Conservation (phyloP, 1,140 invertebrate species). For the Microplitis mediator region DNA sequence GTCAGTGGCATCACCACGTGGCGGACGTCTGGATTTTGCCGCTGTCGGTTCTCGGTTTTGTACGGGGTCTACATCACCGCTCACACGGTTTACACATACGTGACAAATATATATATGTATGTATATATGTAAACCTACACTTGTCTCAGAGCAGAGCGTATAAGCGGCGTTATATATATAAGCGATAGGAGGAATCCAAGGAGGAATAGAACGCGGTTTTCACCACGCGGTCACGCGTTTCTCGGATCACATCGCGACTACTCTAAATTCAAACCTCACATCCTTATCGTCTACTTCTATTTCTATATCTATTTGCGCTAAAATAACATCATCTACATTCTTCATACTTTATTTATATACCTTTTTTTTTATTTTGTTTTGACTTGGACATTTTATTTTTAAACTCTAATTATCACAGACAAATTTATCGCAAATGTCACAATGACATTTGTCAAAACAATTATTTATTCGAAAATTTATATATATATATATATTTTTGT, state of each 20-base stretch:
- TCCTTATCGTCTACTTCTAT: background rate
- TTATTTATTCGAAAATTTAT: background rate
- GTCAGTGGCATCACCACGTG: constrained; percentile 33
- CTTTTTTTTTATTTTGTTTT: background rate
- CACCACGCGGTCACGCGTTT: constrained; percentile 22
- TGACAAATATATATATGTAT: too few species aligned
- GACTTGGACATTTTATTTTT: background rate
- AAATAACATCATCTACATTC: background rate
- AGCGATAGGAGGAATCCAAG: too few species aligned
- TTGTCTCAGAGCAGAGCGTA: too few species aligned
- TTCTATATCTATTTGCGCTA: background rate
- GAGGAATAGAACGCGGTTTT: constrained; percentile 13
- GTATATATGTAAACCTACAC: too few species aligned
- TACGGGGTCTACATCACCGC: constrained; percentile 30
- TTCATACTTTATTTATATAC: background rate
- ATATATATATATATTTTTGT: background rate
- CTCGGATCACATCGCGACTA: constrained; percentile 4
- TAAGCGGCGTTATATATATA: too few species aligned
- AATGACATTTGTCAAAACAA: background rate
- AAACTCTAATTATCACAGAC: too few species aligned
- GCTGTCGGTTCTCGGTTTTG: constrained; percentile 28
- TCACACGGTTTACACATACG: background rate
- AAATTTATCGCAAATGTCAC: background rate
- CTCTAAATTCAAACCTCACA: background rate
- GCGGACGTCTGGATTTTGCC: constrained; percentile 31